phyloP scores from a whole-genome alignment of 2,797 vertebrate genomes.

The Tragelaphus eurycerus region DNA sequence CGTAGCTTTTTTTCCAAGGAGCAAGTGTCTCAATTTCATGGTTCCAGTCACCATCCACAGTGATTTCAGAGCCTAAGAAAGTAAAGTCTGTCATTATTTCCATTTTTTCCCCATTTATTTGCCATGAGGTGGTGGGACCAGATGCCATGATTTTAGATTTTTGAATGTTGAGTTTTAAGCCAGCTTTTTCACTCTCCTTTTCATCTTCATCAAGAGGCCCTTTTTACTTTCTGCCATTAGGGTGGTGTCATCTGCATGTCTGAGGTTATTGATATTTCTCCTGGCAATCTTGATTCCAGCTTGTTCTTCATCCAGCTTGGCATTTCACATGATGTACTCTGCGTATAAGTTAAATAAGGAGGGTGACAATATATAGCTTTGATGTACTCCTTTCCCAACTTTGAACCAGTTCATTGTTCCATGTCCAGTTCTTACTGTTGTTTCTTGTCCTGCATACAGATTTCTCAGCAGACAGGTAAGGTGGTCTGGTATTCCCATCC shows the following conservation, averaged over 20 bases:
- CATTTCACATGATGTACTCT: not conserved
- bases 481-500: not conserved
- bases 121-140: not conserved
- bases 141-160: not conserved
- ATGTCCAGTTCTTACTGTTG: not conserved
- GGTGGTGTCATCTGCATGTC: not conserved
- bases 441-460: not conserved
- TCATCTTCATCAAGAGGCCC: not conserved
- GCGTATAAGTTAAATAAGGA: not conserved
- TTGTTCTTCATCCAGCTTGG: not conserved
- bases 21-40: not conserved
- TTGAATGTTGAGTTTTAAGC: not conserved
- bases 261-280: not conserved
- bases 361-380: not conserved
- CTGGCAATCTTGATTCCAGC: not conserved
- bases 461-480: not conserved
- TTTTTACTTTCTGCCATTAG: not conserved
- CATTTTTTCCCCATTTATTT: not conserved
- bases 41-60: not conserved
- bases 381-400: not conserved
- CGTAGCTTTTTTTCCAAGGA: not conserved
- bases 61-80: not conserved
- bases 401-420: not conserved
- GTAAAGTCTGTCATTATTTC: not conserved
- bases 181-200: not conserved